Evolutionary conservation across 1,140 invertebrate species (phyloP), one percentile per base, ranked within the genome.

Genomic region (Drosophila jambulina): DNA sequence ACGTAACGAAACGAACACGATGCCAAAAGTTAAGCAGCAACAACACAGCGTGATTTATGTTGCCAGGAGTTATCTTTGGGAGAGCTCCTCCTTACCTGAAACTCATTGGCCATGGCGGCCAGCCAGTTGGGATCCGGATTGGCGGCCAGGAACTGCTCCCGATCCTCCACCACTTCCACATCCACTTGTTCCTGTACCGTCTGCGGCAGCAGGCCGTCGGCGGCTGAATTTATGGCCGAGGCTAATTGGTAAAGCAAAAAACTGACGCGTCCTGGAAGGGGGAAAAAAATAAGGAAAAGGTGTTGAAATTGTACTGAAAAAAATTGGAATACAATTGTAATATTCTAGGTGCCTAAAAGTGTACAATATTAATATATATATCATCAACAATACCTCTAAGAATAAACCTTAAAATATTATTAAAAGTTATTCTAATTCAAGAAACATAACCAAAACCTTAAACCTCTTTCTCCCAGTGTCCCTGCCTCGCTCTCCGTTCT

Each of bases 201-300:
- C 54, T 65, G 53, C 49, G 27, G 15, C 36, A 58, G 48, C 59
- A 63, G 67, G 51, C 64, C 71, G 59, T 62, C 71, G 64, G 72
- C 67, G 40, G 57, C 68, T 69, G 85, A 84, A 88, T 88, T 88
- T 88, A 88, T 88, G 81, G 85, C 85, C 78, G 48, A 56, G 53
- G 85, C 85, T 88, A 88, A 88, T 88, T 88, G 85, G 81, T 88
- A 84, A 64, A 88, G 78, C 70, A 88, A 70, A 90, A 88, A 88
- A 79, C 67, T 72, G 74, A 67, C 71, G 69, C 78, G 85, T 64
- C 48, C 85, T 88, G 70, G 32, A 62, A 80, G 19, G 27, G 58
- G 21, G 48, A n/a, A 53, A 17, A 65, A 43, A 43, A 59, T 29
- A 21, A 48, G n/a, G 13, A 53, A 58, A 32, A 59, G 61, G 67